Percentiles rank a stretch among this genome's conserved stretches.
Conservation (phyloP, 1,140 invertebrate species). For the Cotesia vestalis region DNA sequence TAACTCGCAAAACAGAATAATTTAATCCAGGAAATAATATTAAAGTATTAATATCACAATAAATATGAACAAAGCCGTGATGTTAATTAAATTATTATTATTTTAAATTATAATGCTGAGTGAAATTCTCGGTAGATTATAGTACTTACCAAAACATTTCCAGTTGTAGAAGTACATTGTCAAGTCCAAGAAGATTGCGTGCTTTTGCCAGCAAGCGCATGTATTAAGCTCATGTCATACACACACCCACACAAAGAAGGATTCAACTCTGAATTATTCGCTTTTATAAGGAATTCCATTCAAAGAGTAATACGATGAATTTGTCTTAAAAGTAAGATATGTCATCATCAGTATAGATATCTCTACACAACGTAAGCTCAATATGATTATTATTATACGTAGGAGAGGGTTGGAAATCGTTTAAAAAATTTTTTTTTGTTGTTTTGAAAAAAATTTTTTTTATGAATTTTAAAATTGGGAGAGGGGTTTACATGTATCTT, state of each 20-base stretch:
- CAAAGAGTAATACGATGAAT: neutral
- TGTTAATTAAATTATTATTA: constrained; percentile 12
- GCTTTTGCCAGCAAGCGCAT: constrained; percentile 20
- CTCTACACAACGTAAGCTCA: too few relatives aligned
- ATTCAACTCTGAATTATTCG: neutral
- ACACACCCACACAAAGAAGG: neutral
- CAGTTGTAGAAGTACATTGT: constrained; percentile 16
- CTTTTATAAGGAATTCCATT: neutral
- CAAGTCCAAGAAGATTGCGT: constrained; percentile 1
- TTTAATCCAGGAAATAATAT: neutral
- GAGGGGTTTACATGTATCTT: too few relatives aligned
- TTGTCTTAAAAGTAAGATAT: neutral
- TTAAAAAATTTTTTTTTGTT: too few relatives aligned
- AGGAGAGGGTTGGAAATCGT: too few relatives aligned
- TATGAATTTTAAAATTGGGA: too few relatives aligned
- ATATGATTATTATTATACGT: too few relatives aligned
- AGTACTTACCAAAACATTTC: constrained; percentile 24
- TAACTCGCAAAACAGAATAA: too few relatives aligned
- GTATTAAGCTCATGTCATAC: constrained; percentile 30
- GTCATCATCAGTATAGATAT: too few relatives aligned
- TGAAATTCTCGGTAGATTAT: constrained; percentile 20
- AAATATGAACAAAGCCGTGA: neutral
- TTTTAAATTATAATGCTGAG: constrained; percentile 20
- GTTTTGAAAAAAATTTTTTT: too few relatives aligned
- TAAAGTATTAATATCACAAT: neutral